These are phyloP conservation scores for Pristionchus entomophagus DNA, from an alignment of 2,888 invertebrate species.

Conservation along the genomic window DNA sequence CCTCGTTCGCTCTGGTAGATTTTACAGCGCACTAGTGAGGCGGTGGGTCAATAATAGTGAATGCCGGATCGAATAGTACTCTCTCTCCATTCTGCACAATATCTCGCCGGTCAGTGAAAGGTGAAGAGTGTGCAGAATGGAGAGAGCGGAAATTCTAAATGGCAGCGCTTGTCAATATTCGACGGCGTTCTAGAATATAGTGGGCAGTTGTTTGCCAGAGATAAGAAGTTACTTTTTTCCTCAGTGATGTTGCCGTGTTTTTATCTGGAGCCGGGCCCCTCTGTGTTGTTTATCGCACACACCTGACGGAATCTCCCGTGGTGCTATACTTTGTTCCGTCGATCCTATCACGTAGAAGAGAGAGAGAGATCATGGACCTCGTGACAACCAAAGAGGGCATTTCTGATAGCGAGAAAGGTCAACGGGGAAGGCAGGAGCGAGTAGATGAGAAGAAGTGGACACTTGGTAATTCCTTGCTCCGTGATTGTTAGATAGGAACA, in stretches of 20 bases:
- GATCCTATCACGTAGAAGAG: background rate
- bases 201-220: background rate
- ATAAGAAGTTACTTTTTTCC: background rate
- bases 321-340: background rate
- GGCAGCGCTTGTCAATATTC: slow-evolving; percentile 1
- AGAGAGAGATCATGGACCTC: background rate
- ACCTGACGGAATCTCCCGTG: background rate
- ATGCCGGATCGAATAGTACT: no score
- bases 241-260: background rate
- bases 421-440: background rate
- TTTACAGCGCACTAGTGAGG: background rate
- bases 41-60: no score
- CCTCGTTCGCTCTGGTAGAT: background rate
- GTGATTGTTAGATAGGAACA: no score
- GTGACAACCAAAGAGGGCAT: slow-evolving; percentile 13
- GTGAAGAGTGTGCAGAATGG: background rate
- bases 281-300: background rate
- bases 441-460: background rate
- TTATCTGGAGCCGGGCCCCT: background rate
- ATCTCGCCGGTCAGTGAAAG: background rate
- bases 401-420: slow-evolving; percentile 9
- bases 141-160: background rate
- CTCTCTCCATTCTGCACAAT: background rate
- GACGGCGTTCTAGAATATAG: background rate
- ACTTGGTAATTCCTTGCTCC: background rate